Evolutionary conservation across 1,140 invertebrate species (phyloP), one percentile per base, ranked within the genome.

Genomic region (Bursaphelenchus mucronatus): DNA sequence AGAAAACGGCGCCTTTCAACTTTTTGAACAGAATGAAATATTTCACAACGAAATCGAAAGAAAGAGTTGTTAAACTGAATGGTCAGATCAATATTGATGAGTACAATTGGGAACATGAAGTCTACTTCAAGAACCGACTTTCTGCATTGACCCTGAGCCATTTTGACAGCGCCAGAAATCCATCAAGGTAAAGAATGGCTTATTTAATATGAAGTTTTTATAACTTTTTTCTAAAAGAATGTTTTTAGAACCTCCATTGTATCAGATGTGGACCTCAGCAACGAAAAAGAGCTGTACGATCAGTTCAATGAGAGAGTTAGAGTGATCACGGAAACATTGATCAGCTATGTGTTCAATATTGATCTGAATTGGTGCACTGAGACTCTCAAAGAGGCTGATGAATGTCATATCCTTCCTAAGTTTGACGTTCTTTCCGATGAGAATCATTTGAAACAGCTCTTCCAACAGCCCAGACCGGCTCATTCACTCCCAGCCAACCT

Each of bases 91-190:
- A 91, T 0, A 91, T 96, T 57, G 90, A 92, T 62, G 86, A 88
- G 61, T 82, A 97, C 41, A 89, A 91, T 0, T 98, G 94, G 94
- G 94, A 97, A 81, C 95, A 99, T 79, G 94, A 97, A 82, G 85
- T 92, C 74, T 97, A 91, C 79, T 92, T 97, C 72, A 87, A 90
- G 65, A 86, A 92, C 67, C 86, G 96, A 64, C 73, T 74, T 44
- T 63, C 52, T 43, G 30, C 71, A 19, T 50, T 70, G n/a, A 75
- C 72, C 17, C 19, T 75, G 41, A 73, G 70, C 0, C 71, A 70
- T 50, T 70, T 70, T 49, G 64, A 52, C 30, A 68, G 47, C 21
- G 44, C 45, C 21, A 50, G 51, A 39, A 45, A 70, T 57, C 63
- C 68, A 21, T 11, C 57, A 17, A 70, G 68, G 68, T 70, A 10